Evolutionary conservation across 1,140 invertebrate genomes (phyloP).

Genomic region (Bombus impatiens): DNA sequence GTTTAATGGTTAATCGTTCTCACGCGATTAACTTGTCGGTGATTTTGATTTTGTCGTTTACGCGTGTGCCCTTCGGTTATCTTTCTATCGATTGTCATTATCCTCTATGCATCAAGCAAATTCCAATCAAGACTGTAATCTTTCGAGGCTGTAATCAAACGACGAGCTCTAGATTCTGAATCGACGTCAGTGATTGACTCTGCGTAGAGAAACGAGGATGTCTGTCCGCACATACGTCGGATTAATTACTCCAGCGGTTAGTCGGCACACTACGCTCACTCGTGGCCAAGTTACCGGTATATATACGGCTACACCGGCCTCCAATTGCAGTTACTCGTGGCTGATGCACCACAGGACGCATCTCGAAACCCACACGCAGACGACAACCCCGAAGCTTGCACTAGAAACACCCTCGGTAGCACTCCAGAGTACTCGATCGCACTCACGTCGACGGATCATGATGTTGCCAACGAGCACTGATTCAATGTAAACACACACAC

Average conservation of each 20-base stretch:
- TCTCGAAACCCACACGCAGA: constrained; percentile 64
- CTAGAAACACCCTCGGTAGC: constrained; percentile 59
- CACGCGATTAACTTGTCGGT: not conserved
- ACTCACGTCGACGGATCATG: constrained; percentile 66
- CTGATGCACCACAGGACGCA: constrained; percentile 58
- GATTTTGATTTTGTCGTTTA: not conserved
- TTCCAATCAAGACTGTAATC: constrained; percentile 20
- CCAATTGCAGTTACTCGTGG: constrained; percentile 63
- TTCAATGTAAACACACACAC: constrained; percentile 66
- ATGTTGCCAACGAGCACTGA: constrained; percentile 68
- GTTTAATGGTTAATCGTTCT: not conserved
- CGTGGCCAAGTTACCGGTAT: constrained; percentile 51
- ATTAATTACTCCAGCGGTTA: constrained; percentile 63
- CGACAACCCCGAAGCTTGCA: constrained; percentile 58
- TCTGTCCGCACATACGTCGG: constrained; percentile 59
- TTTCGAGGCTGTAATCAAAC: constrained; percentile 33
- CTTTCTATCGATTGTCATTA: not conserved
- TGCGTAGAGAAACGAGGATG: constrained; percentile 29
- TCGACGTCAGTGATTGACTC: constrained; percentile 41
- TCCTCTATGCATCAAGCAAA: not conserved
- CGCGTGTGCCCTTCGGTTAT: not conserved
- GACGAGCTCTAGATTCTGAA: constrained; percentile 9
- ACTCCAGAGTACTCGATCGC: constrained; percentile 66
- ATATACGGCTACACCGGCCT: constrained; percentile 46
- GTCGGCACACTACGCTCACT: constrained; percentile 53